Evolutionary conservation across 2,888 invertebrate species (phyloP).

Genomic region (Camponotus fellah): DNA sequence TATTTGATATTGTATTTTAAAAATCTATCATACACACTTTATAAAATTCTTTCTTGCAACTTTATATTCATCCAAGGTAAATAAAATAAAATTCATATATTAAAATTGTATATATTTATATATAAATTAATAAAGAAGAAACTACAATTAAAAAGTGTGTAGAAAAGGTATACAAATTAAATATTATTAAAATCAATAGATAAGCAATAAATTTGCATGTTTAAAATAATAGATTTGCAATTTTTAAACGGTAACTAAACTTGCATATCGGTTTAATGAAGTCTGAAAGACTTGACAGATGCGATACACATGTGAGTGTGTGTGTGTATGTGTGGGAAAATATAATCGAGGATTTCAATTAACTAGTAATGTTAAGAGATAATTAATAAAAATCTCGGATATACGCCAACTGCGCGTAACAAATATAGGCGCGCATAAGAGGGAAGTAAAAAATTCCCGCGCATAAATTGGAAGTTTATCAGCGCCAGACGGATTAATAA

Average conservation of each 20-base stretch:
- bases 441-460: not conserved
- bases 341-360: conserved; percentile 27
- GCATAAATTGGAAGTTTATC: conserved; percentile 44
- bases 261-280: not conserved
- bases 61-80: not conserved
- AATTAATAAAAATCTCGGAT: conserved; percentile 29
- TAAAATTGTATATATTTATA: not conserved
- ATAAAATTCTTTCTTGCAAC: not conserved
- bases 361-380: conserved; percentile 35
- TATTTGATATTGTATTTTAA: not conserved
- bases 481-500: conserved; percentile 51
- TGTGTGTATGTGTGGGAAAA: not conserved
- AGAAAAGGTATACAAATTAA: not conserved
- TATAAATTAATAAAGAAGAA: not conserved
- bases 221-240: conserved; percentile 4
- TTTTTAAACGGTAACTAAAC: not conserved
- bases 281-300: conserved; percentile 25
- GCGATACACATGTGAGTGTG: not conserved
- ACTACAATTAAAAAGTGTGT: not conserved
- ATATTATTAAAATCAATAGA: not conserved
- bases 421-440: not conserved
- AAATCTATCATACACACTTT: not conserved
- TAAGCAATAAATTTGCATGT: not conserved
- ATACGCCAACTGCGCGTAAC: not conserved
- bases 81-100: not conserved